Evolutionary conservation across 2,888 invertebrate genomes (phyloP), one percentile per base, ranked within the genome.

Genomic region (Noctua janthina): DNA sequence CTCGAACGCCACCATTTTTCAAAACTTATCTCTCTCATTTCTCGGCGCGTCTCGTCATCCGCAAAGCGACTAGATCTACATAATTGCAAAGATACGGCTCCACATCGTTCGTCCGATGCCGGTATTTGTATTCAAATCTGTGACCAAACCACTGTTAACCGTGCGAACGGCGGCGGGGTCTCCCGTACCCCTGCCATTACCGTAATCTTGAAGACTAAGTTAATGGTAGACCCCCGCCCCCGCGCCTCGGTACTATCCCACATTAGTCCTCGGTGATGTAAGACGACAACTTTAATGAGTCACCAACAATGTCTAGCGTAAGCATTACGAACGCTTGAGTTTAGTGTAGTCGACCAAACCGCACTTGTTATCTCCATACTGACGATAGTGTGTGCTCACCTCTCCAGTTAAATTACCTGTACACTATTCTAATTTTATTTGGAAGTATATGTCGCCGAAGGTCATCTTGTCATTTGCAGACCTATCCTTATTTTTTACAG

Each of bases 61-160:
- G 76, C 75, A 87, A 76, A 85, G 87, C 81, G 86, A 83, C 83
- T 82, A 81, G 85, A 90, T 90, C 86, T 90, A 83, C 90, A 89
- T 90, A 90, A 90, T 90, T 88, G 87, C 86, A 71, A 78, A 89
- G 89, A 89, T 87, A 87, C 89, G 84, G 84, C 76, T 84, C 86
- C 78, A 88, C 84, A 85, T 86, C 89, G 84, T 85, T 83, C 85
- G 83, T 86, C 88, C 82, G 68, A 83, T 86, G 87, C 77, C 87
- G 89, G 85, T 89, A 91, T 91, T 91, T 89, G 88, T 90, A 91
- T 91, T 91, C 88, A 90, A 91, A 91, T 91, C 90, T 87, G 89
- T 85, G 88, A 85, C 89, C 89, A 87, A 88, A 85, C 87, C 89
- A 85, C 84, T 88, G 85, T 86, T 85, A 90, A 87, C 87, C 88